Evolutionary conservation across 2,797 vertebrate species (phyloP).

Genomic region (Champsocephalus esox): DNA sequence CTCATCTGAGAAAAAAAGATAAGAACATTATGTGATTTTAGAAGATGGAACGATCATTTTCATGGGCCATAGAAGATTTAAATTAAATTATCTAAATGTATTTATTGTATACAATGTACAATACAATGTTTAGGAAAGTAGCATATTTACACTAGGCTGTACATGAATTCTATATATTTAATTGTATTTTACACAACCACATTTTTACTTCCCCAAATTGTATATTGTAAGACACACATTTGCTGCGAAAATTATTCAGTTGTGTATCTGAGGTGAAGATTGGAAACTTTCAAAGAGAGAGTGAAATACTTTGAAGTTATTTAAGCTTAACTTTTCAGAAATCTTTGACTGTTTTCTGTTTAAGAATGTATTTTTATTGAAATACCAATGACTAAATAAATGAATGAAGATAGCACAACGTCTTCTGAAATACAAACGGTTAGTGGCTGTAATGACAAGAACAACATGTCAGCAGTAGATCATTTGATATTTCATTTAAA

Average conservation of each 20-base stretch:
- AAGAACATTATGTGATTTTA: conserved; percentile 6
- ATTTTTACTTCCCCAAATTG: background rate
- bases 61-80: background rate
- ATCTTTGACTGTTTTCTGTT: background rate
- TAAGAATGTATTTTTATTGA: background rate
- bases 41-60: background rate
- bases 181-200: background rate
- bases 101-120: background rate
- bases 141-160: background rate
- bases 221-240: background rate
- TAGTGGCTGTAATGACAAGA: background rate
- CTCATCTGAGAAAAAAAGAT: conserved; percentile 25
- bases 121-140: background rate
- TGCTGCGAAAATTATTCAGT: background rate
- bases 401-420: background rate
- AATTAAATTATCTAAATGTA: background rate
- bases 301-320: background rate
- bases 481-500: conserved; percentile 18
- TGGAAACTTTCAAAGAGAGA: background rate
- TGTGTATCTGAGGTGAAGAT: background rate
- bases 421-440: background rate
- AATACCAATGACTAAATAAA: background rate
- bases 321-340: background rate
- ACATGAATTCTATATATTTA: background rate
- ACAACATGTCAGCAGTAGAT: background rate